Evolutionary conservation across 2,797 vertebrate species (phyloP).

Genomic region (Myotis myotis): DNA sequence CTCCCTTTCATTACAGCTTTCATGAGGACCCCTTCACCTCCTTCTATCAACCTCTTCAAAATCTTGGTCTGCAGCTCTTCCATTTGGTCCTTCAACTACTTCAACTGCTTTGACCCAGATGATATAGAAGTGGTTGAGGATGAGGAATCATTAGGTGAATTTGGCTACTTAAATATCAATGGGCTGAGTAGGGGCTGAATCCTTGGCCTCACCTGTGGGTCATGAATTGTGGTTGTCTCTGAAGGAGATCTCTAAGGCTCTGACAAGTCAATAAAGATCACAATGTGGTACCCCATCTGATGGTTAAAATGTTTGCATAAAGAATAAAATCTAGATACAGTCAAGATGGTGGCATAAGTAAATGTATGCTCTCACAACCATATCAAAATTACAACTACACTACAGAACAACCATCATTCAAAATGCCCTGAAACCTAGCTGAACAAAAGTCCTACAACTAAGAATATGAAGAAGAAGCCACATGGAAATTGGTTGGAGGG

Average conservation of each 20-base stretch:
- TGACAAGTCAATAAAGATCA: conserved; percentile 94
- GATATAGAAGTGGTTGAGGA: conserved; percentile 88
- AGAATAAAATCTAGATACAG: conserved; percentile 69
- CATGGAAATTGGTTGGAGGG: not conserved
- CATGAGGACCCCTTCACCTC: conserved; percentile 91
- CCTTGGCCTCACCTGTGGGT: conserved; percentile 89
- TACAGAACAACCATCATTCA: not conserved
- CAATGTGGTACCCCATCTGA: conserved; percentile 90
- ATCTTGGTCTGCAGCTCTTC: conserved; percentile 88
- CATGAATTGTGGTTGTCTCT: conserved; percentile 92
- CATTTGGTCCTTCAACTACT: conserved; percentile 87
- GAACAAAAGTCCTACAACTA: not conserved
- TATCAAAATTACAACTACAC: not conserved
- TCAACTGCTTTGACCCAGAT: conserved; percentile 81
- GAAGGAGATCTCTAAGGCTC: conserved; percentile 93
- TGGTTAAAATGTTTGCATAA: conserved; percentile 89
- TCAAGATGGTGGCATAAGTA: not conserved
- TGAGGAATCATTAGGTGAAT: conserved; percentile 87
- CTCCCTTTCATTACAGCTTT: conserved; percentile 92
- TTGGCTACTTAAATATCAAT: conserved; percentile 88
- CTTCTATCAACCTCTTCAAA: conserved; percentile 92
- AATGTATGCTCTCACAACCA: not conserved
- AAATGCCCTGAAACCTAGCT: not conserved
- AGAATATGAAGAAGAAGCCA: not conserved
- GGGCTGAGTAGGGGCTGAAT: conserved; percentile 88